Evolutionary conservation across 2,888 invertebrate species (phyloP).

Genomic region (Polydrusus cervinus): DNA sequence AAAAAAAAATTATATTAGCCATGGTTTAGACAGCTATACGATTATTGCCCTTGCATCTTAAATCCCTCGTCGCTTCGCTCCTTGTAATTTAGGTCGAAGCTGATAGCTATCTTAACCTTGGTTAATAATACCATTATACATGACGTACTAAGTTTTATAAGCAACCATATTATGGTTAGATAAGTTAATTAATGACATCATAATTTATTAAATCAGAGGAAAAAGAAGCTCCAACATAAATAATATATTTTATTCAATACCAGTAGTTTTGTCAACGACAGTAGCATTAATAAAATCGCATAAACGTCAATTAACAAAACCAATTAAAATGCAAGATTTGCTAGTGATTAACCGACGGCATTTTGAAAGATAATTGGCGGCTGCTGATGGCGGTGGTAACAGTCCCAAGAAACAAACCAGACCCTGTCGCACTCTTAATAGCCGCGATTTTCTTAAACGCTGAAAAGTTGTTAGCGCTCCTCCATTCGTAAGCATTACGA

Average conservation of each 20-base stretch:
- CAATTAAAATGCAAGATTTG: constrained; percentile 69
- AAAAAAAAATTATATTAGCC: no score
- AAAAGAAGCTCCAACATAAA: neutral
- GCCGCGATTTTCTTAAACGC: constrained; percentile 72
- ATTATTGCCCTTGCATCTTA: no score
- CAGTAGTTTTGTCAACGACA: constrained; percentile 48
- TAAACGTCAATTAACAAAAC: constrained; percentile 69
- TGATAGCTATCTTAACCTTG: no score
- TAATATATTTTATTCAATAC: constrained; percentile 30
- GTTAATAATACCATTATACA: no score
- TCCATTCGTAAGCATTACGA: constrained; percentile 49
- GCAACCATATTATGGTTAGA: neutral
- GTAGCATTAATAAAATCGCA: constrained; percentile 63
- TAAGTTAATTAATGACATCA: neutral
- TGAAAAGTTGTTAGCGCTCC: constrained; percentile 55
- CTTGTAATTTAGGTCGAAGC: no score
- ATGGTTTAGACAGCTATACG: no score
- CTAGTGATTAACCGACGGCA: constrained; percentile 69
- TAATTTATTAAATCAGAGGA: neutral
- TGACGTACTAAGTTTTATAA: no score
- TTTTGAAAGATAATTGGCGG: constrained; percentile 67
- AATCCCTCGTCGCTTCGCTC: no score
- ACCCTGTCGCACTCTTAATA: constrained; percentile 70
- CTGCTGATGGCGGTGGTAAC: constrained; percentile 55
- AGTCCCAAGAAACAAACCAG: constrained; percentile 60